phyloP scores from a whole-genome alignment of 2,888 invertebrate genomes.

The Aphrophora alni region DNA sequence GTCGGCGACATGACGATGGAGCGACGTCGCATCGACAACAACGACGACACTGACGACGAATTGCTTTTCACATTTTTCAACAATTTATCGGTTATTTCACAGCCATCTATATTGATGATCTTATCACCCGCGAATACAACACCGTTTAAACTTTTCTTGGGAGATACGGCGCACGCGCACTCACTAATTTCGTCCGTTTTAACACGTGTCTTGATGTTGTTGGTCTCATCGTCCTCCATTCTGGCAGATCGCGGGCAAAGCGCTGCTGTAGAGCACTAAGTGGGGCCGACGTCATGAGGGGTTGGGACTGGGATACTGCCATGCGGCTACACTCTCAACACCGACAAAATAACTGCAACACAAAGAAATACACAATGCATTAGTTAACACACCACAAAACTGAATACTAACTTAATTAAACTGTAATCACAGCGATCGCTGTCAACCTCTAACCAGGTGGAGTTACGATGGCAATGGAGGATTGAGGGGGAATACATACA shows the following conservation, averaged over 20 bases:
- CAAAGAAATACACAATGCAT: not conserved
- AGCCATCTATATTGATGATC: constrained; percentile 3
- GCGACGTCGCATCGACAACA: constrained; percentile 35
- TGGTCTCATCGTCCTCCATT: constrained; percentile 36
- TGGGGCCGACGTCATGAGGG: constrained; percentile 27
- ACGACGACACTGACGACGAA: not conserved
- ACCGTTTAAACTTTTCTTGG: constrained; percentile 29
- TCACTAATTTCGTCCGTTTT: constrained; percentile 22
- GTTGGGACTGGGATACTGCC: not conserved
- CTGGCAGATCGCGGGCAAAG: constrained; percentile 32
- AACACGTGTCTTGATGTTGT: constrained; percentile 4
- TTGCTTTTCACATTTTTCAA: constrained; percentile 7
- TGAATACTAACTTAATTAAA: not conserved
- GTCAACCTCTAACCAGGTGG: too few species aligned
- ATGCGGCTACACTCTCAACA: not conserved
- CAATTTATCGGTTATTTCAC: constrained; percentile 24
- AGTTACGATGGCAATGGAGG: too few species aligned
- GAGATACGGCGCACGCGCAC: not conserved
- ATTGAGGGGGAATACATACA: too few species aligned
- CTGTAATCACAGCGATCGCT: not conserved
- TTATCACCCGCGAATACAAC: constrained; percentile 10
- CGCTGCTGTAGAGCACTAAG: constrained; percentile 36
- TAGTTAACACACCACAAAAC: too few species aligned
- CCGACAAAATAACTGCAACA: not conserved
- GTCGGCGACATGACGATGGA: constrained; percentile 46